Conservation (phyloP, 92 coral and sea anemone species). For the Nematostella vectensis region DNA sequence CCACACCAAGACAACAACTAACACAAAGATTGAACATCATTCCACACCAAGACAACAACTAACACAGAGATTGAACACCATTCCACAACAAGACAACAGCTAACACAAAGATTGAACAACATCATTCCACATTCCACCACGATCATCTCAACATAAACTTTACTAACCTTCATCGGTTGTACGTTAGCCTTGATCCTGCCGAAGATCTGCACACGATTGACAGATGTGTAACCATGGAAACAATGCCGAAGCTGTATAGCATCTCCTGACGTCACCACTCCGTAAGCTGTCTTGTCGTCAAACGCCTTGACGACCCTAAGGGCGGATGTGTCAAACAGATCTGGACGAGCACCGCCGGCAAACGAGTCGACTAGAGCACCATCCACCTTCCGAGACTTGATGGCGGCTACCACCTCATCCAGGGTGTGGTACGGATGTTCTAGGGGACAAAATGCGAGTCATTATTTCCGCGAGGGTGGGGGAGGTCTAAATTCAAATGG, state of each 20-base stretch:
- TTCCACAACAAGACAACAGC: too few species aligned
- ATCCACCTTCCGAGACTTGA: constrained; percentile 22
- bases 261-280: constrained; percentile 41
- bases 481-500: neutral
- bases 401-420: constrained; percentile 31
- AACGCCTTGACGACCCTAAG: constrained; percentile 29
- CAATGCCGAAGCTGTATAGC: constrained; percentile 38
- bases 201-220: constrained; percentile 26
- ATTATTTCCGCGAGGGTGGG: too few species aligned
- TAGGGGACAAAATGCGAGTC: constrained; percentile 7
- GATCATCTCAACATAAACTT: too few species aligned
- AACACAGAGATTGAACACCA: too few species aligned
- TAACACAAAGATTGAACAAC: too few species aligned
- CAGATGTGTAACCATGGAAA: constrained; percentile 19
- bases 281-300: constrained; percentile 60
- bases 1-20: too few species aligned
- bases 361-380: constrained; percentile 54
- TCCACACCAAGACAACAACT: too few species aligned
- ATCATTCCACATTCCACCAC: too few species aligned
- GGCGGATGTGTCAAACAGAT: constrained; percentile 35
- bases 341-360: constrained; percentile 44
- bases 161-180: constrained; percentile 35
- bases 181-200: constrained; percentile 23
- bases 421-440: constrained; percentile 29
- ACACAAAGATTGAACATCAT: too few species aligned